Conservation (phyloP, 1,140 invertebrate genomes). For the Rhopalosiphum maidis region DNA sequence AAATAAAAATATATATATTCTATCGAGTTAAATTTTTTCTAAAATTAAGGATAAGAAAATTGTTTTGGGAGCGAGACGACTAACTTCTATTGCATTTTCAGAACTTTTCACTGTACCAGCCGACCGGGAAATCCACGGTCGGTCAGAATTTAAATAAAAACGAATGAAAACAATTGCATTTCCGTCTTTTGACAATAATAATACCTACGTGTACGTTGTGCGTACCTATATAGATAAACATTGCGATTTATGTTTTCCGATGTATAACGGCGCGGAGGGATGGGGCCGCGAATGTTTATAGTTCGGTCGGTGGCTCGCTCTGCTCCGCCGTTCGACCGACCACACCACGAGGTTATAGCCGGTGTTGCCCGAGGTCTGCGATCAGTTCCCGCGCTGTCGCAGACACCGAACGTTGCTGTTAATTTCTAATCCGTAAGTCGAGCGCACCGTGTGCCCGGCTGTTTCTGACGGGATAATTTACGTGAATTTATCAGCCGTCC, state of each 20-base stretch:
- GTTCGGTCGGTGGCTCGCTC: slow-evolving; percentile 14
- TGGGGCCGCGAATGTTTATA: background rate
- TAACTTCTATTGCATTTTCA: too few species aligned
- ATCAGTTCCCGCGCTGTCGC: slow-evolving; percentile 30
- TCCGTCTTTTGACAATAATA: slow-evolving; percentile 1
- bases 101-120: too few species aligned
- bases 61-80: too few species aligned
- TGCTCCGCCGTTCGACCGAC: background rate
- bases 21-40: too few species aligned
- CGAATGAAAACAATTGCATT: background rate
- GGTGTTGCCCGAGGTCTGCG: slow-evolving; percentile 3
- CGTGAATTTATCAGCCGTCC: background rate
- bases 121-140: too few species aligned
- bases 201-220: background rate
- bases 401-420: background rate
- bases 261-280: background rate
- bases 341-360: background rate
- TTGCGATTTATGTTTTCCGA: background rate
- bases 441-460: background rate
- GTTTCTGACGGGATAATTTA: background rate
- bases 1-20: too few species aligned
- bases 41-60: too few species aligned
- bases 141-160: background rate
- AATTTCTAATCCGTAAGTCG: background rate
- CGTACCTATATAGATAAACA: background rate